phyloP scores from a whole-genome alignment of 2,888 invertebrate genomes.

The Neuroscelio doddi region DNA sequence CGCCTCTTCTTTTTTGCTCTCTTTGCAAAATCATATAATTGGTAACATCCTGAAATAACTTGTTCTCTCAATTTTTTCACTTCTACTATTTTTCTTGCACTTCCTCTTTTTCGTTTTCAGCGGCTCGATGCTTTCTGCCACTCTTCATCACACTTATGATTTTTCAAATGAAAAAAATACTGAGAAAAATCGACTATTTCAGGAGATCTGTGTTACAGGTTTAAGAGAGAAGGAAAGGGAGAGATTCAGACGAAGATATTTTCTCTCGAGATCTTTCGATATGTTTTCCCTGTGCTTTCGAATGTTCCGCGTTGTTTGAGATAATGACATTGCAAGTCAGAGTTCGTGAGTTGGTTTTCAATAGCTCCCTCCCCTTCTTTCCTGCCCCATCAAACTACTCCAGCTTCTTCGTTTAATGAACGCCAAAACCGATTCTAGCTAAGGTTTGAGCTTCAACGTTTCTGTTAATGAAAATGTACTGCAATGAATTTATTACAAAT shows the following conservation, averaged over 20 bases:
- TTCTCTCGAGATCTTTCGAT: conserved; percentile 27
- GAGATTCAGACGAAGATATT: conserved; percentile 6
- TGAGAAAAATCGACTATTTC: conserved; percentile 13
- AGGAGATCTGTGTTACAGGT: conserved; percentile 21
- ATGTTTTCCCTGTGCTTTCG: conserved; percentile 45
- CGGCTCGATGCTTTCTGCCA: conserved; percentile 12
- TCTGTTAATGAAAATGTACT: not conserved
- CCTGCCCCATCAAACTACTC: too few relatives aligned
- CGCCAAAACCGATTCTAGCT: conserved; percentile 45
- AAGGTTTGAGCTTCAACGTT: not conserved
- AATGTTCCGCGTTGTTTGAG: conserved; percentile 57
- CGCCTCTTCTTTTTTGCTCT: conserved; percentile 10
- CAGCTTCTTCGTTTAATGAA: conserved; percentile 46
- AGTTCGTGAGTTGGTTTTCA: conserved; percentile 46
- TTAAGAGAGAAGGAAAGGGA: conserved; percentile 2
- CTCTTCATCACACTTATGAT: not conserved
- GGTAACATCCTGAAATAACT: conserved; percentile 14
- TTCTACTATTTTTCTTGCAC: not conserved
- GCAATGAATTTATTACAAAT: conserved; percentile 1
- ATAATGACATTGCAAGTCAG: conserved; percentile 55
- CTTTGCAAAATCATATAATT: conserved; percentile 17
- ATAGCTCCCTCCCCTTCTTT: conserved; percentile 21
- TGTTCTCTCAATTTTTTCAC: not conserved
- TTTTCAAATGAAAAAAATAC: not conserved
- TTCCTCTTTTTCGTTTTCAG: conserved; percentile 15